These are phyloP conservation scores for Heliconius himera DNA, from an alignment of 1,140 invertebrate species.

Conservation along the genomic window DNA sequence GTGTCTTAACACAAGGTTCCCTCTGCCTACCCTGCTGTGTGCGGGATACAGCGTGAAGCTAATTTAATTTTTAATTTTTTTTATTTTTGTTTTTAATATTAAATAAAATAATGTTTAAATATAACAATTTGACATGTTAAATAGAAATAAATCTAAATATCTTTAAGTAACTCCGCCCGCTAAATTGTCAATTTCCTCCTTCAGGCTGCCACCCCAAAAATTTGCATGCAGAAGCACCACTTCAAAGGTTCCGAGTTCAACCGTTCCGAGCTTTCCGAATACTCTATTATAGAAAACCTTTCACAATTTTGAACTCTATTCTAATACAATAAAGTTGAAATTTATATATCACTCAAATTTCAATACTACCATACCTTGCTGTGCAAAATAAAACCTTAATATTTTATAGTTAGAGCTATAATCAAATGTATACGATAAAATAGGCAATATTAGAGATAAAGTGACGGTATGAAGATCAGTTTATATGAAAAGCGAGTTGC, in stretches of 20 bases:
- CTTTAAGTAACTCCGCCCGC: constrained; percentile 34
- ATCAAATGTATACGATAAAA: constrained; percentile 9
- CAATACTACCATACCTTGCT: not conserved
- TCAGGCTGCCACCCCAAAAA: constrained; percentile 50
- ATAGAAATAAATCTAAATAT: not conserved
- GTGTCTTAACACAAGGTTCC: too few relatives aligned
- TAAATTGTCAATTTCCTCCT: constrained; percentile 64
- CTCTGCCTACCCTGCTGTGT: too few relatives aligned
- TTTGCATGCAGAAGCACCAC: constrained; percentile 80
- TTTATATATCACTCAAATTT: not conserved
- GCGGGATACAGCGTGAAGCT: too few relatives aligned
- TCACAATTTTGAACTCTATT: constrained; percentile 25
- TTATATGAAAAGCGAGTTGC: constrained; percentile 67
- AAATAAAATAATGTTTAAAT: too few relatives aligned
- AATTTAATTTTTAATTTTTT: too few relatives aligned
- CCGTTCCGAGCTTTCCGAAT: constrained; percentile 58
- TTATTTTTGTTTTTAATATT: too few relatives aligned
- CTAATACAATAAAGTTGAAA: not conserved
- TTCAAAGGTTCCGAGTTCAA: constrained; percentile 80
- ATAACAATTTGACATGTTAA: not conserved
- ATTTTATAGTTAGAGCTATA: not conserved
- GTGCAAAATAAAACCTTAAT: constrained; percentile 32
- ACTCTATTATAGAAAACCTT: constrained; percentile 19
- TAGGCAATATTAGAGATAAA: not conserved
- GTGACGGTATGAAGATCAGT: constrained; percentile 49